Conservation (phyloP, 2,888 invertebrate genomes). For the Agonopterix subpropinquella region DNA sequence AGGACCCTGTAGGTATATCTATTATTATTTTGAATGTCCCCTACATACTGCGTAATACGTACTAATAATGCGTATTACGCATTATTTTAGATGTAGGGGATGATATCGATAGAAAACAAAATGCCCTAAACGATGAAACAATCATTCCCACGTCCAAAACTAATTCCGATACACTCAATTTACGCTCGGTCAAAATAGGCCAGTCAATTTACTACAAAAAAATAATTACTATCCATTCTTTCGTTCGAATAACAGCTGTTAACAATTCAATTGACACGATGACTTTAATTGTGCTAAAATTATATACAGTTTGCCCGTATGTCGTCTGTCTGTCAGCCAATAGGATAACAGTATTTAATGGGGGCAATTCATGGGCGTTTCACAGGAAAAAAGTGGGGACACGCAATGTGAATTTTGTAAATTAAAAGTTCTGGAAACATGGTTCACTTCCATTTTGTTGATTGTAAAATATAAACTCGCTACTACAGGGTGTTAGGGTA, state of each 20-base stretch:
- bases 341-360: neutral
- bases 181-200: neutral
- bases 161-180: neutral
- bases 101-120: no score
- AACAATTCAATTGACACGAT: neutral
- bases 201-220: neutral
- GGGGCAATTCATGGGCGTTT: neutral
- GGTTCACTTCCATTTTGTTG: no score
- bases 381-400: neutral
- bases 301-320: conserved; percentile 1
- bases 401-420: neutral
- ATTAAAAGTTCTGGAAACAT: no score
- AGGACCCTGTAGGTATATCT: no score
- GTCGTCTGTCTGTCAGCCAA: conserved; percentile 1
- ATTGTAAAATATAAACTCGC: no score
- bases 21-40: no score
- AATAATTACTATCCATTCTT: neutral
- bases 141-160: no score
- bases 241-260: conserved; percentile 1
- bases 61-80: no score
- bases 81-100: no score
- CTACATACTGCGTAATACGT: no score
- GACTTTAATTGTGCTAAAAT: conserved; percentile 5
- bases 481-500: no score
- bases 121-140: no score